phyloP scores from a whole-genome alignment of 2,113 vertebrate species.

The Neotoma lepida region DNA sequence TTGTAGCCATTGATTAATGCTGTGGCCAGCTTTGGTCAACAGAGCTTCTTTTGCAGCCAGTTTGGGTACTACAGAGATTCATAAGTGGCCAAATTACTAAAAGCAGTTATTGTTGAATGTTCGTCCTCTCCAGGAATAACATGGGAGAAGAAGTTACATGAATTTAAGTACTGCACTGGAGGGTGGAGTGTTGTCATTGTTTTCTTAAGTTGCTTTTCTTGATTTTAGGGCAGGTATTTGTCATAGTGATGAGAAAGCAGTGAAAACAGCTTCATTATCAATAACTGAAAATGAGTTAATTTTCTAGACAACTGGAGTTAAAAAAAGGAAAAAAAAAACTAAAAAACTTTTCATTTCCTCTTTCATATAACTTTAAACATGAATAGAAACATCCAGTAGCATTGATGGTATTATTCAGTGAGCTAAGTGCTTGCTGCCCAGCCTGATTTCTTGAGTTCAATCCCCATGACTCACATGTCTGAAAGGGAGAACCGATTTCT shows the following conservation, averaged over 20 bases:
- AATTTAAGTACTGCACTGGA: neutral
- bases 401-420: neutral
- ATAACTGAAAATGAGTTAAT: neutral
- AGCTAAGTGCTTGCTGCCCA: neutral
- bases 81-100: neutral
- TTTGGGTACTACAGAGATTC: neutral
- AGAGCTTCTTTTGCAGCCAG: neutral
- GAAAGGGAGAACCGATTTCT: neutral
- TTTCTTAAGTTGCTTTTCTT: neutral
- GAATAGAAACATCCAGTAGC: neutral
- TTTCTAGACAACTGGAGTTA: neutral
- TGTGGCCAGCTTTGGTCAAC: neutral
- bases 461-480: neutral
- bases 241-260: neutral
- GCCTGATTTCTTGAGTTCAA: neutral
- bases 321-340: neutral
- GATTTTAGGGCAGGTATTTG: neutral
- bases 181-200: neutral
- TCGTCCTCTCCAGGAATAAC: neutral
- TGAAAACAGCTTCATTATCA: neutral
- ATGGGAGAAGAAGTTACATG: neutral
- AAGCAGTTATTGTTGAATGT: too few relatives aligned
- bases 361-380: neutral
- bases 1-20: neutral
- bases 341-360: neutral